phyloP scores from a whole-genome alignment of 2,113 vertebrate species.

The rabbit (Oryctolagus cuniculus) region DNA sequence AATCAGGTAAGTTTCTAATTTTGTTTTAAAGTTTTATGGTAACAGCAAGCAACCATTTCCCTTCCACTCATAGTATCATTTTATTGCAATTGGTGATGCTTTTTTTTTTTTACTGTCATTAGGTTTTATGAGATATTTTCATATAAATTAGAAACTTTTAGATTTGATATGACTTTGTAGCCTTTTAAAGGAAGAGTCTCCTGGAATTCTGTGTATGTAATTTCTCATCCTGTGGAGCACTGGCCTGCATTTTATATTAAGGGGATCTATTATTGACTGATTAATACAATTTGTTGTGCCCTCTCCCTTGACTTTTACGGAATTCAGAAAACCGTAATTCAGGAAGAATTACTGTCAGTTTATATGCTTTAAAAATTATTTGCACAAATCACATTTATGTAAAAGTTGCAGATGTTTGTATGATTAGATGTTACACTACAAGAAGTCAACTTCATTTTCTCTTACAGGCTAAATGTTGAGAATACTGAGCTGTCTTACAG shows the following conservation, averaged over 20 bases:
- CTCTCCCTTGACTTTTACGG: background rate
- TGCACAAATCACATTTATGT: background rate
- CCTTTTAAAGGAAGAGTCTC: background rate
- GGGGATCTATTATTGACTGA: background rate
- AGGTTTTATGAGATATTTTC: constrained; percentile 23
- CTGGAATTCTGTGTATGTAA: background rate
- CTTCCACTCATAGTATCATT: background rate
- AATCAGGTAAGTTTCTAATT: constrained; percentile 92
- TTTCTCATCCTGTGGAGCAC: background rate
- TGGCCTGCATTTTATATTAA: background rate
- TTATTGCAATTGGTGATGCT: constrained; percentile 41
- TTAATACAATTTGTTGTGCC: background rate
- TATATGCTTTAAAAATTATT: constrained; percentile 59
- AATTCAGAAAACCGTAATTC: constrained; percentile 45
- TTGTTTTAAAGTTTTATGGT: constrained; percentile 56
- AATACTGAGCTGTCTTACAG: background rate
- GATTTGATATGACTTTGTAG: background rate
- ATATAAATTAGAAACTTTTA: constrained; percentile 29
- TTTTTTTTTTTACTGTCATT: background rate
- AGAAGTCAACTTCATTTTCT: background rate
- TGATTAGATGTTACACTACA: background rate
- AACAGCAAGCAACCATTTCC: background rate
- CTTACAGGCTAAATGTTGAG: constrained; percentile 19
- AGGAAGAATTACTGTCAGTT: background rate
- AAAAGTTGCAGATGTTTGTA: constrained; percentile 46